These are phyloP conservation scores for Siderastrea siderea DNA, from an alignment of 92 coral and sea anemone genomes.

Conservation along the genomic window DNA sequence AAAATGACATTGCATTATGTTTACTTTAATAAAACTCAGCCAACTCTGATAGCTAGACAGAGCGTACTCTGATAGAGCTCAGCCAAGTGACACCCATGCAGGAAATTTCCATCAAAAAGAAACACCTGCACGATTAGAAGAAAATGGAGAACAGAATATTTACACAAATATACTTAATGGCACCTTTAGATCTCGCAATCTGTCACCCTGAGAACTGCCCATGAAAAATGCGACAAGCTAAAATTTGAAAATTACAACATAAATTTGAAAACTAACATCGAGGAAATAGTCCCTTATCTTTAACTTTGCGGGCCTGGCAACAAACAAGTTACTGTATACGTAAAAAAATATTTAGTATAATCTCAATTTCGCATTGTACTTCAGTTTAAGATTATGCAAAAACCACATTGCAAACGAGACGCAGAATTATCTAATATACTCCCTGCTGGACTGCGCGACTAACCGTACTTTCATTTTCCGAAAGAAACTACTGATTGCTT, in stretches of 20 bases:
- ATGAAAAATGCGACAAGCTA: background rate
- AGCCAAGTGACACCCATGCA: background rate
- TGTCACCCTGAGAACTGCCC: background rate
- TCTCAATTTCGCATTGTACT: too few species aligned
- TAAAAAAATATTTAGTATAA: too few species aligned
- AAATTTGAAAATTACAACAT: background rate
- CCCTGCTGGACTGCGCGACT: background rate
- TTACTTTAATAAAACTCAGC: too few species aligned
- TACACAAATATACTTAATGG: background rate
- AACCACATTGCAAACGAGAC: background rate
- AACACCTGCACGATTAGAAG: background rate
- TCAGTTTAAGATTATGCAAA: background rate
- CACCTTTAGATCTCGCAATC: background rate
- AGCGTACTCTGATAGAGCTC: background rate
- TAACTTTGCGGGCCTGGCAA: background rate
- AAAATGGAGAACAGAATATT: background rate
- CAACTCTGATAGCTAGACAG: background rate
- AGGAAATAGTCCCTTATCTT: background rate
- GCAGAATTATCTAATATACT: background rate
- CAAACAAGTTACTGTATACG: background rate
- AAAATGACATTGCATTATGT: too few species aligned
- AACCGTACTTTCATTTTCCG: too few species aligned
- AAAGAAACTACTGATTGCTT: too few species aligned
- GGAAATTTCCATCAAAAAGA: slow-evolving; percentile 15
- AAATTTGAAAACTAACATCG: background rate